These are phyloP conservation scores for Lepisosteus osseus DNA, from an alignment of 2,113 vertebrate species.

Conservation along the genomic window DNA sequence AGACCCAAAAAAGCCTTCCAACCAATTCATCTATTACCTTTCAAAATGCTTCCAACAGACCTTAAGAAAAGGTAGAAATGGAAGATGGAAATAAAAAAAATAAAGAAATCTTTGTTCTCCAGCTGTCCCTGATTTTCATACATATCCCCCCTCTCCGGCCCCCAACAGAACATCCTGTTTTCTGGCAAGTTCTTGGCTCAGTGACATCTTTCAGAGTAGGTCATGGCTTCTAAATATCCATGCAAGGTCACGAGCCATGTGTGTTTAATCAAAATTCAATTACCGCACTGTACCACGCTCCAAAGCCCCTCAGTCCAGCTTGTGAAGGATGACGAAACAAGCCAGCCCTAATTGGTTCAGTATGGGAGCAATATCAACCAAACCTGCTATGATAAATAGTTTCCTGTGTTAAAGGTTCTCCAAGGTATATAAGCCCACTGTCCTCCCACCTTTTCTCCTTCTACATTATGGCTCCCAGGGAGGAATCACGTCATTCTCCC, in stretches of 20 bases:
- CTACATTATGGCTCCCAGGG: slow-evolving; percentile 68
- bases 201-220: slow-evolving; percentile 63
- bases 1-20: not conserved
- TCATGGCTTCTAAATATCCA: slow-evolving; percentile 51
- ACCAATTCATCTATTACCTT: slow-evolving; percentile 1
- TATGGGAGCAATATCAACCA: slow-evolving; percentile 83
- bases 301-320: slow-evolving; percentile 79
- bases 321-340: slow-evolving; percentile 87
- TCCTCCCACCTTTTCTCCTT: slow-evolving; percentile 68
- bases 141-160: slow-evolving; percentile 51
- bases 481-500: slow-evolving; percentile 68
- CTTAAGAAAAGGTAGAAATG: slow-evolving; percentile 12
- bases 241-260: slow-evolving; percentile 85
- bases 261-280: slow-evolving; percentile 94
- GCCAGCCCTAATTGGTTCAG: slow-evolving; percentile 85
- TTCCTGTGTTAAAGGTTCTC: slow-evolving; percentile 86
- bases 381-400: slow-evolving; percentile 87
- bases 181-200: slow-evolving; percentile 79
- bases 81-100: slow-evolving; percentile 11
- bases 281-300: slow-evolving; percentile 80
- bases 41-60: not conserved
- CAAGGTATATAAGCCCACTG: slow-evolving; percentile 76
- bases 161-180: slow-evolving; percentile 82
- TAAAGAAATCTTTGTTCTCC: slow-evolving; percentile 76
- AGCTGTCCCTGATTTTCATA: slow-evolving; percentile 72